These are phyloP conservation scores for Strigamia transsilvanica DNA, from an alignment of 2,888 invertebrate genomes.

Conservation along the genomic window DNA sequence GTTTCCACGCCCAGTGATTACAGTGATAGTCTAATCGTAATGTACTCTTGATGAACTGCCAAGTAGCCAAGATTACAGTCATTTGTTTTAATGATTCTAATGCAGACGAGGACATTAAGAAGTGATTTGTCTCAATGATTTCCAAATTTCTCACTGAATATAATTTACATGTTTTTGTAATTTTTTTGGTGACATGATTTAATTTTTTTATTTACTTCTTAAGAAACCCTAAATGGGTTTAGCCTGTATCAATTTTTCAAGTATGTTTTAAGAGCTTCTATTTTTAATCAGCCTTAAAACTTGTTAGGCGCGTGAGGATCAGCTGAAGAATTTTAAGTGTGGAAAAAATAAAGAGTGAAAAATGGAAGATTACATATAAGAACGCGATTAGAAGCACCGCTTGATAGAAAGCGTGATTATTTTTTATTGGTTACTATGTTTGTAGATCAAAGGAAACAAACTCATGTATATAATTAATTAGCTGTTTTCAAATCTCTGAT, in stretches of 20 bases:
- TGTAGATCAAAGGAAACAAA: conserved; percentile 20
- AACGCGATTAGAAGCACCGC: neutral
- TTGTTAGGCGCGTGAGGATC: too few species aligned
- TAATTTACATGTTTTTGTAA: neutral
- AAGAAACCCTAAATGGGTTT: neutral
- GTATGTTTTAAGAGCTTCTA: too few species aligned
- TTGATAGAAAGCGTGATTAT: neutral
- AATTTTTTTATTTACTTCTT: neutral
- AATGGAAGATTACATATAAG: neutral
- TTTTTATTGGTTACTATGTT: neutral
- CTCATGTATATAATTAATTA: conserved; percentile 26
- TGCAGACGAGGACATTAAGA: conserved; percentile 48
- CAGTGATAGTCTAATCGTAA: conserved; percentile 48
- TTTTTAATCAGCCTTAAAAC: too few species aligned
- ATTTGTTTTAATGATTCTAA: conserved; percentile 48
- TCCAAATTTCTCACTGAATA: conserved; percentile 5
- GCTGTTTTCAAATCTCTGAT: neutral
- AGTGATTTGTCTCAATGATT: conserved; percentile 48
- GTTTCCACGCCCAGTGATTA: conserved; percentile 45
- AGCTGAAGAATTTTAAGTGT: neutral
- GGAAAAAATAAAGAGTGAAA: neutral
- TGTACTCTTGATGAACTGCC: conserved; percentile 49
- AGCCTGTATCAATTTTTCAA: too few species aligned
- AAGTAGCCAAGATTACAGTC: conserved; percentile 49
- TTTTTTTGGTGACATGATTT: neutral